Base-by-base conservation (phyloP, 2,888 invertebrate genomes). In the Pyrrhia umbra region DNA sequence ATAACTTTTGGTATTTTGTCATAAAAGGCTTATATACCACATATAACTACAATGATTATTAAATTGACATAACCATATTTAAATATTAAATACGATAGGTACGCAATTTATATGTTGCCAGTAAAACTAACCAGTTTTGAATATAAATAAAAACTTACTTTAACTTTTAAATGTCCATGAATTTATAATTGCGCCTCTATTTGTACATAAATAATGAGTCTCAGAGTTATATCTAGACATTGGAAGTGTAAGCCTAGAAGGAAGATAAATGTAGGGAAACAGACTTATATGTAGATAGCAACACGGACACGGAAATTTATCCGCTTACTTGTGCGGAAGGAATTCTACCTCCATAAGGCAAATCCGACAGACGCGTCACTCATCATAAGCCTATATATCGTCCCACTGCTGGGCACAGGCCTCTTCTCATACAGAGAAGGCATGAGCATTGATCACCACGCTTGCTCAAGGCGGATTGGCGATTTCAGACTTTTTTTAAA, bases 231-330 rank as follows among this genome's bases (percentile, higher is more conserved):
- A 21, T 34, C n/a, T 46, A 18, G 15, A 56, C 27, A 18, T 23
- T 21, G 47, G 42, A n/a, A n/a, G 4, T n/a, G 8, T 34, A n/a
- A 16, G 13, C 23, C 18, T 49, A 39, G 40, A 39, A 56, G 70
- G 75, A 56, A 56, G 30, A 21, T 27, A 46, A 30, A 21, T 51
- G 30, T 34, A 56, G 46, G 52, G 21, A 40, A 25, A 23, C 34
- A 34, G 20, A 8, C 16, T 15, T 54, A 23, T 51, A 63, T 25
- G 46, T 70, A 66, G 49, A 34, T 34, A 52, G 43, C 21, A 52
- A 76, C 51, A 52, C 58, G 77, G 77, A 72, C 27, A 45, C 72
- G 72, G 72, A 72, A 72, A 46, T 25, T 25, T 39, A 30, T 13
- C 6, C 25, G 15, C 34, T 39, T 2, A n/a, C 25, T n/a, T 6